A percentile compares a stretch with the other conserved stretches of the same genome.
phyloP scores from a whole-genome alignment of 2,113 vertebrate species.

The Sander vitreus region DNA sequence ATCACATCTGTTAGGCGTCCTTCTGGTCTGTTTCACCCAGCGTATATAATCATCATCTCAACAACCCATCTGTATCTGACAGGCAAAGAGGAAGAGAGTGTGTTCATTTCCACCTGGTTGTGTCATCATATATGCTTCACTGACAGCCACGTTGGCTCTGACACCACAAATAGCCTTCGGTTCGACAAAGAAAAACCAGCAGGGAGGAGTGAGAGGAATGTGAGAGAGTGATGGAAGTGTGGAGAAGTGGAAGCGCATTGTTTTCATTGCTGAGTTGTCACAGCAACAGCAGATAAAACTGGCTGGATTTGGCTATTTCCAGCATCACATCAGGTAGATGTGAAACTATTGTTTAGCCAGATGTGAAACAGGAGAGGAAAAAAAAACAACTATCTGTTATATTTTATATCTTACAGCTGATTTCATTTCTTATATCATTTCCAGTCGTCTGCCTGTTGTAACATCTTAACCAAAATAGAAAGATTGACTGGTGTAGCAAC shows the following conservation, averaged over 20 bases:
- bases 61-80: conserved; percentile 17
- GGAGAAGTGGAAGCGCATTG: conserved; percentile 48
- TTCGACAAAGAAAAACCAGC: conserved; percentile 30
- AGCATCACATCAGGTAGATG: conserved; percentile 17
- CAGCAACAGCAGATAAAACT: conserved; percentile 32
- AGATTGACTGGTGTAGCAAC: not conserved
- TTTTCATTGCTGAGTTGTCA: conserved; percentile 56
- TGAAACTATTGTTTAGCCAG: conserved; percentile 23
- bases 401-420: not conserved
- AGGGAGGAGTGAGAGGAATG: not conserved
- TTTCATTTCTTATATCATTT: not conserved
- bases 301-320: conserved; percentile 44
- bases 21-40: not conserved
- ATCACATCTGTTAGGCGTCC: not conserved
- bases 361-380: conserved; percentile 23
- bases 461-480: not conserved
- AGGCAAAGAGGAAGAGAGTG: conserved; percentile 18
- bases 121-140: conserved; percentile 53
- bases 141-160: conserved; percentile 58
- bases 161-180: conserved; percentile 34
- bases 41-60: conserved; percentile 34
- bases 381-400: not conserved
- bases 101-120: conserved; percentile 54
- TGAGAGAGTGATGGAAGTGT: conserved; percentile 4
- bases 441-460: not conserved